Evolutionary conservation across 1,140 invertebrate species (phyloP).

Genomic region (Agraylea sexmaculata): DNA sequence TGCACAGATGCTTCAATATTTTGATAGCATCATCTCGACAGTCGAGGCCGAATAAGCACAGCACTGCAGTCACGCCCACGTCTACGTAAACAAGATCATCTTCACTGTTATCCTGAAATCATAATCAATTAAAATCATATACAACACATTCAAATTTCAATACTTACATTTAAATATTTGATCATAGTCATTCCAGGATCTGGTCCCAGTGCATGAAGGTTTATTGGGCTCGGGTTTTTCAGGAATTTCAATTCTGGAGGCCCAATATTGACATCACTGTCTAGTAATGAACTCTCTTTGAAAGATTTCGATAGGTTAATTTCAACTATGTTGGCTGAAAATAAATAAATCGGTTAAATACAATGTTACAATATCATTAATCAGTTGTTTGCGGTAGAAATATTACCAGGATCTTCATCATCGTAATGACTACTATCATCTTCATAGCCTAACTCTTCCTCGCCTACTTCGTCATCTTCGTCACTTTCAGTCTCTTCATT

Average conservation of each 20-base stretch:
- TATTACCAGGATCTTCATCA: not conserved
- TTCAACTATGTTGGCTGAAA: slow-evolving; percentile 10
- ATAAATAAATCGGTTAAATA: slow-evolving; percentile 8
- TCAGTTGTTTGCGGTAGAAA: not conserved
- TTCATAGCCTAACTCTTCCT: not conserved
- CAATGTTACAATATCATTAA: not conserved
- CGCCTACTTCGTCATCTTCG: not conserved
- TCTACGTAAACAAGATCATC: slow-evolving; percentile 6
- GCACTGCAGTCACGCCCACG: not conserved
- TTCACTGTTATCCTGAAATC: not conserved
- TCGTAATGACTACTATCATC: not conserved
- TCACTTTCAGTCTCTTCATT: slow-evolving; percentile 24
- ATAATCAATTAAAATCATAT: not conserved
- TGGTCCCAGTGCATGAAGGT: slow-evolving; percentile 24
- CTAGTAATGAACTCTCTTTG: slow-evolving; percentile 8
- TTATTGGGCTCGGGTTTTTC: slow-evolving; percentile 24
- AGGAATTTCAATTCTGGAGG: slow-evolving; percentile 21
- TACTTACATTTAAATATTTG: slow-evolving; percentile 27
- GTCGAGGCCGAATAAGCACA: slow-evolving; percentile 7
- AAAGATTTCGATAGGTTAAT: slow-evolving; percentile 21
- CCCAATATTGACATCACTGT: not conserved
- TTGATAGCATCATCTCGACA: not conserved
- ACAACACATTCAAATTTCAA: not conserved
- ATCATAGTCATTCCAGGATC: slow-evolving; percentile 27
- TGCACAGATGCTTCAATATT: slow-evolving; percentile 1